Percentiles rank a stretch among this genome's conserved stretches.
These are phyloP conservation scores for Serripes groenlandicus DNA, from an alignment of 2,888 invertebrate genomes.

Conservation along the genomic window DNA sequence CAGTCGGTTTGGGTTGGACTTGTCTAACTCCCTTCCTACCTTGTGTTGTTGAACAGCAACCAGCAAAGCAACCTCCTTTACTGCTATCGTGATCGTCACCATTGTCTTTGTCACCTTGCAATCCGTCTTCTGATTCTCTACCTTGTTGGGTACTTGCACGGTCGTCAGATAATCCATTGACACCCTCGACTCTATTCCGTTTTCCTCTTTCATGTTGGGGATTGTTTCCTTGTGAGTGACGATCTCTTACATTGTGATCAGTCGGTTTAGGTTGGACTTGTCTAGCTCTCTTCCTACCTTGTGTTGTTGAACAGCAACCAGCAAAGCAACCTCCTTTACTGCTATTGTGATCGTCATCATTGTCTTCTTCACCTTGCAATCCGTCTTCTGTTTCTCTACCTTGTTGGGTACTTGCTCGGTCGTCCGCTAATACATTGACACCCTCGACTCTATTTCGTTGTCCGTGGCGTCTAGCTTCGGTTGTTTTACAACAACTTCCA, in stretches of 20 bases:
- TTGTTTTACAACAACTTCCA: conserved; percentile 1
- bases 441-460: not conserved
- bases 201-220: not conserved
- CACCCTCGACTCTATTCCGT: not conserved
- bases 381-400: not conserved
- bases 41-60: not conserved
- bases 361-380: not conserved
- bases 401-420: not conserved
- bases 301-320: not conserved
- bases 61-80: conserved; percentile 7
- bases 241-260: not conserved
- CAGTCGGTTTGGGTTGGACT: too few relatives aligned
- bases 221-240: not conserved
- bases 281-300: not conserved
- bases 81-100: not conserved
- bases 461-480: not conserved
- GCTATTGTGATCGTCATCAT: not conserved
- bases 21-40: too few relatives aligned
- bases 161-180: not conserved
- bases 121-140: not conserved
- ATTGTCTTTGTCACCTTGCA: not conserved
- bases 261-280: not conserved
- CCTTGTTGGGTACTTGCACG: not conserved
- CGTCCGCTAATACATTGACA: not conserved
- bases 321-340: conserved; percentile 6